Conservation (phyloP, 1,140 invertebrate genomes). For the Ptiloglossa arizonensis region DNA sequence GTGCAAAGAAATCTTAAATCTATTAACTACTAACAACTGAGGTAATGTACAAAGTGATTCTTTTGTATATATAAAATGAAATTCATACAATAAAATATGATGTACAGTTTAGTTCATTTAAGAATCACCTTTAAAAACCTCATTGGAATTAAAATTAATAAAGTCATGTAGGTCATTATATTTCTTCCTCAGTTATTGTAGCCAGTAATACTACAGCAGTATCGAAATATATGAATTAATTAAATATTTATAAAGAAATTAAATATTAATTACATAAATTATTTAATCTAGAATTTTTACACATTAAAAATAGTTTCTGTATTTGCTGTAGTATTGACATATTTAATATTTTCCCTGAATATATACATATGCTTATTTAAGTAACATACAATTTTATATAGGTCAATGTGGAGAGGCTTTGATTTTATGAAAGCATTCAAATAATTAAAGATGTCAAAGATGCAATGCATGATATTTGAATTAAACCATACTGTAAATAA, state of each 20-base stretch:
- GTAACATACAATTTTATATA: not conserved
- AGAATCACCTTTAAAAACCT: not conserved
- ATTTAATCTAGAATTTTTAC: not conserved
- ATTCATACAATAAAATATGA: not conserved
- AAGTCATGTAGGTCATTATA: not conserved
- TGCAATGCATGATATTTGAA: not conserved
- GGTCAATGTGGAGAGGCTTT: not conserved
- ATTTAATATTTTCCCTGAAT: slow-evolving; percentile 1
- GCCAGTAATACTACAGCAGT: slow-evolving; percentile 23
- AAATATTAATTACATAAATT: not conserved
- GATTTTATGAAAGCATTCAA: not conserved
- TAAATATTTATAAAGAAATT: not conserved
- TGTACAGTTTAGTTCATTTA: not conserved
- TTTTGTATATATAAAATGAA: not conserved
- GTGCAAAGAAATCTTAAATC: slow-evolving; percentile 28
- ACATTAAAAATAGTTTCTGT: slow-evolving; percentile 1
- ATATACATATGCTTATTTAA: slow-evolving; percentile 26
- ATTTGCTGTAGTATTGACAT: slow-evolving; percentile 26
- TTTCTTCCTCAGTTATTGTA: slow-evolving; percentile 19
- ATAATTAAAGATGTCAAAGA: not conserved
- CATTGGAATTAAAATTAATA: not conserved
- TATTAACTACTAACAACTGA: slow-evolving; percentile 33
- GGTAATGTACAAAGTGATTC: not conserved
- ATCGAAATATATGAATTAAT: slow-evolving; percentile 1
- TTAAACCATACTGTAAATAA: not conserved